A percentile compares a stretch with the other conserved stretches of the same genome.
phyloP scores from a whole-genome alignment of 2,113 vertebrate genomes.

The Rhinolophus ferrumequinum region DNA sequence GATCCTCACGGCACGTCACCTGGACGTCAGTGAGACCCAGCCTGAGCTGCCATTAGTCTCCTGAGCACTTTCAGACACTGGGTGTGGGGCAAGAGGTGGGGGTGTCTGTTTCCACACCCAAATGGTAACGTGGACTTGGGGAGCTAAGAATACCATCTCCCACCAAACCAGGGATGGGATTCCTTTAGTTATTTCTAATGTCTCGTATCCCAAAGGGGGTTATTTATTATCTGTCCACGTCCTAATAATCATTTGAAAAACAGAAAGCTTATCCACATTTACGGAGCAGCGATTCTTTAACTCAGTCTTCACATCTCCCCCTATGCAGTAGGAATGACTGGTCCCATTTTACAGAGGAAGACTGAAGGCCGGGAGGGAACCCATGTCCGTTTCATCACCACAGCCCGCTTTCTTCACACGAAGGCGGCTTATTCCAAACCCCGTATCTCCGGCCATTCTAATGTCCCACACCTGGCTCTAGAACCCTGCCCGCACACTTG shows the following conservation, averaged over 20 bases:
- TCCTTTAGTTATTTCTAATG: not conserved
- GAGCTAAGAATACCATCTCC: too few relatives aligned
- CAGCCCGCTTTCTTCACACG: not conserved
- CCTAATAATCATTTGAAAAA: not conserved
- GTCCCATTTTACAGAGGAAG: not conserved
- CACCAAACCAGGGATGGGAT: not conserved
- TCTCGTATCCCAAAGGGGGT: not conserved
- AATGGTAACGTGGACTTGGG: not conserved
- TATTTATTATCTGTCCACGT: not conserved
- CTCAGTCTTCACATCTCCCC: not conserved
- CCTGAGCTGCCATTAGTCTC: not conserved
- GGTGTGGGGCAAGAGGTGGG: not conserved
- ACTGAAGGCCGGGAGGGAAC: not conserved
- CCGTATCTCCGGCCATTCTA: not conserved
- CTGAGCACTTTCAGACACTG: not conserved
- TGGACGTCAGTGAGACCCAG: not conserved
- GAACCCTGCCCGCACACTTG: not conserved
- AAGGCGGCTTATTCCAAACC: not conserved
- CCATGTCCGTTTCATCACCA: not conserved
- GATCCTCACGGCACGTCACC: not conserved
- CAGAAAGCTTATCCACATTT: not conserved
- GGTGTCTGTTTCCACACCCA: not conserved
- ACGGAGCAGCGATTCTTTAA: not conserved
- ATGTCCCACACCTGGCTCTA: not conserved
- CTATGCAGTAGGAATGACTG: fast-evolving